Evolutionary conservation across 2,113 vertebrate genomes (phyloP), one percentile per base, ranked within the genome.

Genomic region (Dolichallabes microphthalmus): DNA sequence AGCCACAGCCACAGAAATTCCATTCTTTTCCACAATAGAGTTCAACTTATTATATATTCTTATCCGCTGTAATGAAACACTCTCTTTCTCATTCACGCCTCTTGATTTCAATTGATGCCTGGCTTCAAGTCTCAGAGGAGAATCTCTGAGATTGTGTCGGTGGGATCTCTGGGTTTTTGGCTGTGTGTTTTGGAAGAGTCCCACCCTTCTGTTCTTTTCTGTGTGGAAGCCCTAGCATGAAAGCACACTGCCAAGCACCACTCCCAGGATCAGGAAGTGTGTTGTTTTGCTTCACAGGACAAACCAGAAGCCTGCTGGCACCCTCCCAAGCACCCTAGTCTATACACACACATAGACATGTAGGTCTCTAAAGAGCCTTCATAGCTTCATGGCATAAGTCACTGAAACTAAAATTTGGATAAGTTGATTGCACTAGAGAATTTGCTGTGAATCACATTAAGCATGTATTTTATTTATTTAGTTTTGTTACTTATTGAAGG

Each of bases 161-260:
- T 84, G 19, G 17, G 52, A 27, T 84, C 75, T 60, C 53, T 64
- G 27, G 39, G 20, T 20, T 77, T 82, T 74, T 81, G 85, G 85
- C 84, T 60, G 66, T 32, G 19, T 74, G 68, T 64, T 86, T 81
- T 74, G 78, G 68, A 74, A 60, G 53, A 73, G 66, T 27, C 77
- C 50, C 61, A 60, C 71, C 87, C 87, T 87, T 87, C 78, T 87
- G 77, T 88, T 71, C 74, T 74, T 82, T 85, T 77, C 87, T 50
- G 39, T 58, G 73, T 85, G 63, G 71, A 82, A 77, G 80, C 73
- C 83, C 80, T 50, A 50, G 79, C 45, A 82, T 50, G 17, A 85
- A 35, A 27, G 19, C 35, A 9, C 64, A 53, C 39, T 83, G 80
- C 84, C 83, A 88, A 32, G 73, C 61, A 58, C 87, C 66, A 80